Evolutionary conservation across 1,140 invertebrate genomes (phyloP).

Genomic region (Trachelipus rathkii): DNA sequence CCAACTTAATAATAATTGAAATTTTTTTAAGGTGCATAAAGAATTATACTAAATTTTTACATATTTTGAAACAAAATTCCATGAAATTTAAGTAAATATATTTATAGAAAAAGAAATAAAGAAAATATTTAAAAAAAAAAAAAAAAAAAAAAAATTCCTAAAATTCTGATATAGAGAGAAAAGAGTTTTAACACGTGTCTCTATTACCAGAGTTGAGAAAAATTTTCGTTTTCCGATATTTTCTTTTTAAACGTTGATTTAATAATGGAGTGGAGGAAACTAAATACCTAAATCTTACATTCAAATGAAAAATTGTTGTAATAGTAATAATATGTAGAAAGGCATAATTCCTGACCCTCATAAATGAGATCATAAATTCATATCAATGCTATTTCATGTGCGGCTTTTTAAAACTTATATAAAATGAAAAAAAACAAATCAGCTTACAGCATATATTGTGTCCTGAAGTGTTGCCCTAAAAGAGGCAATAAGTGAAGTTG

Average conservation of each 20-base stretch:
- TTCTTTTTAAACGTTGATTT: neutral
- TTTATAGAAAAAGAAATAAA: no score
- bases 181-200: no score
- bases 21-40: neutral
- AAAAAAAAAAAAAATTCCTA: neutral
- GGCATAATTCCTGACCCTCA: neutral
- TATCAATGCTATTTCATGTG: constrained; percentile 14
- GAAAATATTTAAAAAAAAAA: no score
- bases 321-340: neutral
- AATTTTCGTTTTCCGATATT: no score
- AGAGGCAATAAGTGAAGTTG: constrained; percentile 72
- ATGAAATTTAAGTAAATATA: no score
- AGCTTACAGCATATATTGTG: constrained; percentile 58
- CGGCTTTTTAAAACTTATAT: constrained; percentile 18
- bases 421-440: neutral
- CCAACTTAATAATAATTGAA: neutral
- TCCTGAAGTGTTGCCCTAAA: constrained; percentile 82
- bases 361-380: constrained; percentile 53
- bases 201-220: neutral
- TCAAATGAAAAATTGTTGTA: neutral
- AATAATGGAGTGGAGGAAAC: neutral
- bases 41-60: neutral
- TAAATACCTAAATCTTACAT: no score
- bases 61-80: neutral
- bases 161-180: neutral